Conservation (phyloP, 2,113 vertebrate genomes). For the Neofelis nebulosa region DNA sequence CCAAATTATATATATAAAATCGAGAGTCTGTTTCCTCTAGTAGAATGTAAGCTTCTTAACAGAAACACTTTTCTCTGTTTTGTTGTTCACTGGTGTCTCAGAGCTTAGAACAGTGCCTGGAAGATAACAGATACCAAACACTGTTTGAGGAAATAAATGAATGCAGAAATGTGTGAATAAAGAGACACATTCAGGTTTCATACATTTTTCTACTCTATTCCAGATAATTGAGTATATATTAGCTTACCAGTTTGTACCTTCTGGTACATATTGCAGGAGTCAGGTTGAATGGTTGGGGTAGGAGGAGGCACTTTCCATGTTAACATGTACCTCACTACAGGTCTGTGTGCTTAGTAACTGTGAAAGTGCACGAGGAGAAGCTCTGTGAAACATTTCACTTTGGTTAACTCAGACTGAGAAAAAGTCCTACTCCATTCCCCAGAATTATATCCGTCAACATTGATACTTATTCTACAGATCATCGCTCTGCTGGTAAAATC, state of each 20-base stretch:
- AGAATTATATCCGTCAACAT: not conserved
- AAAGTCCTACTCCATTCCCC: not conserved
- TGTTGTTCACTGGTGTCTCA: not conserved
- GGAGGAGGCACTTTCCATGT: not conserved
- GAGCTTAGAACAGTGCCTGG: not conserved
- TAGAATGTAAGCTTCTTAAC: not conserved
- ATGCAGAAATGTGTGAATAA: not conserved
- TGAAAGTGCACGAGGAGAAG: not conserved
- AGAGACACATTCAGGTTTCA: not conserved
- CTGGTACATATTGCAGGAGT: not conserved
- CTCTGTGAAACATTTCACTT: not conserved
- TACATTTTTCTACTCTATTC: not conserved
- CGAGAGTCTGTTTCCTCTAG: not conserved
- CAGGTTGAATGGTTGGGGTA: not conserved
- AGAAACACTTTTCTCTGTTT: not conserved
- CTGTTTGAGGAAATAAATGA: not conserved
- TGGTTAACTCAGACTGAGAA: not conserved
- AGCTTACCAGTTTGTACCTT: not conserved
- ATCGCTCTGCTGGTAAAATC: not conserved
- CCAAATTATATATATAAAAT: not conserved
- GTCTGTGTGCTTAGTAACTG: not conserved
- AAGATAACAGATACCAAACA: not conserved
- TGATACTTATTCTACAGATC: not conserved
- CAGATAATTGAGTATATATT: not conserved
- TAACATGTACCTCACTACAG: not conserved